Conservation (phyloP, 1,140 invertebrate species). For the Drosophila takahashii region DNA sequence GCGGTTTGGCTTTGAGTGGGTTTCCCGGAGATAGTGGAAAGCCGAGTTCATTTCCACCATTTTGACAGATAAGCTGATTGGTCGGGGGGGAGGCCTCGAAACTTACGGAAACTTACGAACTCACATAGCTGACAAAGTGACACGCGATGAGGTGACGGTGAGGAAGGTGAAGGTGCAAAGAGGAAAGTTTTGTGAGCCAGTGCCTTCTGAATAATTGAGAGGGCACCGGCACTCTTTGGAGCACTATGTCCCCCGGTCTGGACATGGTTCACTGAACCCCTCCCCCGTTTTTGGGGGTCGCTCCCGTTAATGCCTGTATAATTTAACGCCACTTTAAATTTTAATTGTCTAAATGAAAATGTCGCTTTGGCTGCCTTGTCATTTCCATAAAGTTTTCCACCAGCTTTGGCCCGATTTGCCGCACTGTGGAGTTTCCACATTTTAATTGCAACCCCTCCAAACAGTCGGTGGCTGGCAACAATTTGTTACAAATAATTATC, state of each 20-base stretch:
- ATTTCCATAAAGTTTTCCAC: conserved; percentile 78
- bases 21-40: conserved; percentile 33
- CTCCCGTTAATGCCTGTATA: conserved; percentile 79
- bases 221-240: conserved; percentile 22
- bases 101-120: conserved; percentile 19
- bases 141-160: conserved; percentile 28
- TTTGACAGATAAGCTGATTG: conserved; percentile 41
- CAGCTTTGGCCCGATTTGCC: conserved; percentile 53
- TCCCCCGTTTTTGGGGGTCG: neutral
- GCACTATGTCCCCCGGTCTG: neutral
- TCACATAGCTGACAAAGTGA: conserved; percentile 60
- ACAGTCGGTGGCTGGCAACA: conserved; percentile 37
- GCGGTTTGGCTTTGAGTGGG: conserved; percentile 58
- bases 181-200: conserved; percentile 40
- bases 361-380: conserved; percentile 69
- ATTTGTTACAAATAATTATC: conserved; percentile 85
- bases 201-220: conserved; percentile 71
- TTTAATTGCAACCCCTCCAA: conserved; percentile 67
- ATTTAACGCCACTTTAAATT: conserved; percentile 84
- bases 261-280: conserved; percentile 7
- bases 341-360: conserved; percentile 84
- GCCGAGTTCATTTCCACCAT: conserved; percentile 44
- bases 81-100: conserved; percentile 9
- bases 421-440: conserved; percentile 68
- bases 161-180: conserved; percentile 20